Percentiles rank a stretch among this genome's conserved stretches.
These are phyloP conservation scores for Cremastinae sp. DNA, from an alignment of 2,888 invertebrate species.

Conservation along the genomic window DNA sequence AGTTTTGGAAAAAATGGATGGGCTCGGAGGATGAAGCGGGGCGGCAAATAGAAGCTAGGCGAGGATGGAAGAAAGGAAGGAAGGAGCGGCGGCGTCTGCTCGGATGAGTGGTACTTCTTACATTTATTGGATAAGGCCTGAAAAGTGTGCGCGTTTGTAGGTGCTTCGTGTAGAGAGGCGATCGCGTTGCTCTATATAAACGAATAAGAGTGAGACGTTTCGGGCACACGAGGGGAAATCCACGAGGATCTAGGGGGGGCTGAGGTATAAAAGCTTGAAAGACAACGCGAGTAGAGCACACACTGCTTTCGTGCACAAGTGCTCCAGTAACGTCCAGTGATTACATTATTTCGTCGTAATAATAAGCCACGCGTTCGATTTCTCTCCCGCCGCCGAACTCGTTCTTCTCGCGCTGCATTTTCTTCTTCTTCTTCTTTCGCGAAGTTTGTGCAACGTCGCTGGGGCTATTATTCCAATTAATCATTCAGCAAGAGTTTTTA, in stretches of 20 bases:
- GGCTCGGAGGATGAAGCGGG: too few species aligned
- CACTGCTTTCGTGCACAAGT: conserved; percentile 61
- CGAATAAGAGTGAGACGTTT: conserved; percentile 3
- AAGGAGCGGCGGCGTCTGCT: conserved; percentile 14
- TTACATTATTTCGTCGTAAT: conserved; percentile 9
- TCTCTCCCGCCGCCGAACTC: conserved; percentile 2
- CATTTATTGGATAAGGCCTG: conserved; percentile 47
- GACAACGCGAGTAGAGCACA: conserved; percentile 64
- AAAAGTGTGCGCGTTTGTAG: conserved; percentile 56
- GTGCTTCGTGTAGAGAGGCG: conserved; percentile 43
- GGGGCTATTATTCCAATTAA: too few species aligned
- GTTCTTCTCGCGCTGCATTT: conserved; percentile 21
- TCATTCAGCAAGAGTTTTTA: conserved; percentile 7
- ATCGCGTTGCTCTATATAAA: conserved; percentile 15
- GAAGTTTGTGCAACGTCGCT: conserved; percentile 46
- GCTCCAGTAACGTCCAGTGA: conserved; percentile 60
- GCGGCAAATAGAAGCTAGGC: too few species aligned
- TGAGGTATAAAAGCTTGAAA: conserved; percentile 67
- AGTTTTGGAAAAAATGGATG: too few species aligned
- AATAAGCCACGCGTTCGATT: neutral
- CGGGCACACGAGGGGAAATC: conserved; percentile 53
- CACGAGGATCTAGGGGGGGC: conserved; percentile 54
- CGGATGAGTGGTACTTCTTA: conserved; percentile 24
- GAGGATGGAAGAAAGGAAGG: conserved; percentile 47
- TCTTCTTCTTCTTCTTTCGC: conserved; percentile 22